Evolutionary conservation across 2,888 invertebrate genomes (phyloP), one percentile per base, ranked within the genome.

Genomic region (Drosophila seclusa): DNA sequence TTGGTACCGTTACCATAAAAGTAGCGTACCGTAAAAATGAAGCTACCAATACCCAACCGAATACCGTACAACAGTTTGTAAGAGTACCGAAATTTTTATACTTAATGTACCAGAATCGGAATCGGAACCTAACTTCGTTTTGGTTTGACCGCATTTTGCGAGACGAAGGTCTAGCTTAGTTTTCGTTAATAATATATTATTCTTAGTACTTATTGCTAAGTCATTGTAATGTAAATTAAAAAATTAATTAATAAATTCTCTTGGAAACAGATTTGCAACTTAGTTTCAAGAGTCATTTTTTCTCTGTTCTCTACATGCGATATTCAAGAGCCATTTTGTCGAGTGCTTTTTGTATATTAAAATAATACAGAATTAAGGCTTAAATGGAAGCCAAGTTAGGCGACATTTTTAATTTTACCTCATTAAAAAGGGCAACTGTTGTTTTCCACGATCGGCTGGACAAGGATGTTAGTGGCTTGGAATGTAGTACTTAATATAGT

Each of bases 161-260:
- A 4, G 45, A 1, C 7, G 0, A 45, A 21, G 2, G 13, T 0
- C 4, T 13, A 45, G 1, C 0, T 21, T 7, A 4, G 4, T 38
- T 8, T 0, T 2, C 4, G 8, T 8, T 18, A 38, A 18, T 18
- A 38, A 38, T 4, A 18, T 2, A 2, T 4, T 8, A 38, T 38
- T 38, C 4, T 4, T 11, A 11, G 40, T 11, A 11, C 2, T 6
- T n/a, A 5, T n/a, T 11, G 40, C 11, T n/a, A 11, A n/a, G n/a
- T 5, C n/a, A 5, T 40, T n/a, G n/a, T 11, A 11, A 2, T 5
- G 40, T 3, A 21, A 13, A 4, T 13, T 11, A 6, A 42, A 5
- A 42, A 21, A 6, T 21, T 13, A 13, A 11, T 42, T 4, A 6
- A 13, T 6, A 21, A 42, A 42, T 13, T 21, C 1, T 0, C 13